Evolutionary conservation across 2,888 invertebrate genomes (phyloP), one percentile per base, ranked within the genome.

Genomic region (Arrhopalites spinosus): DNA sequence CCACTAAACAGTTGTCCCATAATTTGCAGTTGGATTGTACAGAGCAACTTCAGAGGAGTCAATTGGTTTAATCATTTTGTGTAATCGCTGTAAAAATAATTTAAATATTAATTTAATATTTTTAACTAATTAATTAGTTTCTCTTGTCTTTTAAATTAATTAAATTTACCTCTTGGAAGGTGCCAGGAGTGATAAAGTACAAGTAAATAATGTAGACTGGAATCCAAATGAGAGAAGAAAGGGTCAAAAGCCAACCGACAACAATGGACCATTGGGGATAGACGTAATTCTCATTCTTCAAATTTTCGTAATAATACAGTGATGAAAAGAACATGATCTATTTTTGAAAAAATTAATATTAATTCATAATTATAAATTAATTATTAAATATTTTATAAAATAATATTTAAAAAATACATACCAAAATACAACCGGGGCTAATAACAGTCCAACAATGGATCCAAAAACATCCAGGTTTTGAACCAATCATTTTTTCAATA

Each of bases 271-370:
- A 95, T 70, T 88, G 87, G 0, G 94, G 94, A 86, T 94, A 94
- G 73, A 87, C 86, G 85, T 92, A 92, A 2, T 82, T 81, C 82
- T 90, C 89, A 0, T 91, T 90, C 36, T 90, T 90, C 80, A 94
- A 86, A 76, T 94, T 92, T 84, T 92, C 90, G 84, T 94, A 93
- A 11, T 91, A 90, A 83, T 92, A 86, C 79, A 95, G 88, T 0
- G 94, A 94, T 86, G 93, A 92, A 77, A 94, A 89, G 86, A 95
- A 95, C 78, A 96, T 91, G 17, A 90, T 87, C 92, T 92, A n/a
- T n/a, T 66, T 29, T 17, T 17, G 36, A 17, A 66, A 66, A 66
- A 61, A 61, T 59, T 17, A 15, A 59, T 59, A 15, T 13, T 23
- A 13, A 59, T 56, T 56, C 15, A 45, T 45, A 7, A 11, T 7